Percentiles rank a stretch among this genome's conserved stretches.
Evolutionary conservation across 2,888 invertebrate genomes (phyloP).

Genomic region (Cecidostiba fungosa): DNA sequence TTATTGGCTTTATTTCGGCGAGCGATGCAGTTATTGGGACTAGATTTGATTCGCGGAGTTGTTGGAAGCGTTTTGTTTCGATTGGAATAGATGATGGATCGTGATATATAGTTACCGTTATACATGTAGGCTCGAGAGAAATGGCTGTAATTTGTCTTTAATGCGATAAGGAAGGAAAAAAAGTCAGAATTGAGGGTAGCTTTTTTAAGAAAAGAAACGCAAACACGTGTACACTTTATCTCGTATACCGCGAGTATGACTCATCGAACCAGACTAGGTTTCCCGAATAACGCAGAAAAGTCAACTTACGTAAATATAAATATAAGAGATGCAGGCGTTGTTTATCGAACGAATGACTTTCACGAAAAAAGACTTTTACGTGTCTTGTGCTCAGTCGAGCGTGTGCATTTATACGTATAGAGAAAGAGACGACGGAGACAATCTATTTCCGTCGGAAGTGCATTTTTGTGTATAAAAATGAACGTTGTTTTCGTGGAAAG

Average conservation of each 20-base stretch:
- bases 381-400: constrained; percentile 2
- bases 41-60: too few species aligned
- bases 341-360: constrained; percentile 23
- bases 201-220: background rate
- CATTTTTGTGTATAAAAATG: constrained; percentile 21
- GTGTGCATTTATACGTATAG: background rate
- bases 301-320: background rate
- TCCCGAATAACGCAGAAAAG: background rate
- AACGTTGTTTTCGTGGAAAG: background rate
- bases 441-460: constrained; percentile 60
- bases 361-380: background rate
- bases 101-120: background rate
- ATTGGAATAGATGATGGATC: background rate
- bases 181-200: background rate
- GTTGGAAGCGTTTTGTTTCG: background rate
- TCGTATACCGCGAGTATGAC: background rate
- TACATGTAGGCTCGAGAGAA: background rate
- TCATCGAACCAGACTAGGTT: background rate
- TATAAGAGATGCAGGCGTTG: background rate
- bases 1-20: background rate
- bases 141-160: background rate
- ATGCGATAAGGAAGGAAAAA: background rate
- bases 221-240: background rate
- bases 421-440: constrained; percentile 29
- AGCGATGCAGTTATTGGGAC: background rate